These are phyloP conservation scores for Odontomachus brunneus DNA, from an alignment of 1,140 invertebrate genomes.

Conservation along the genomic window DNA sequence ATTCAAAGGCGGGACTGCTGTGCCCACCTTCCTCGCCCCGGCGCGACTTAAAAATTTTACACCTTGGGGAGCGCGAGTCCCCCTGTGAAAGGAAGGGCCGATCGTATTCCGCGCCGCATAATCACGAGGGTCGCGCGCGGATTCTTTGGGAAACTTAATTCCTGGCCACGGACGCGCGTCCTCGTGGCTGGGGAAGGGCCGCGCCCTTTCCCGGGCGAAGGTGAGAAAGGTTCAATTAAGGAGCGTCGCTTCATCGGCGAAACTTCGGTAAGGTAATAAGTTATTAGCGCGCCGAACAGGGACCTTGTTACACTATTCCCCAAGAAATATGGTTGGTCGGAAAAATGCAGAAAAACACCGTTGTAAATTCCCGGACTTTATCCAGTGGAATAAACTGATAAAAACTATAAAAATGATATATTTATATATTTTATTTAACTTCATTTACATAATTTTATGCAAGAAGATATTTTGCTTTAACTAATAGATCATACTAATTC, in stretches of 20 bases:
- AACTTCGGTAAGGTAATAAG: conserved; percentile 14
- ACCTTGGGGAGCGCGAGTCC: conserved; percentile 17
- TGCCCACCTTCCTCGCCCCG: neutral
- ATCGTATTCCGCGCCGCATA: conserved; percentile 28
- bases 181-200: neutral
- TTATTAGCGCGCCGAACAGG: neutral
- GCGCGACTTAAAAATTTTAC: conserved; percentile 57
- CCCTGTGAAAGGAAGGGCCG: conserved; percentile 3
- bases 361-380: too few relatives aligned
- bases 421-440: too few relatives aligned
- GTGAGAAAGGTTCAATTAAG: conserved; percentile 52
- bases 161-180: neutral
- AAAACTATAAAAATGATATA: too few relatives aligned
- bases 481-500: too few relatives aligned
- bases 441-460: too few relatives aligned
- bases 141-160: conserved; percentile 50
- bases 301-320: neutral
- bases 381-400: too few relatives aligned
- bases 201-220: neutral
- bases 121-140: conserved; percentile 19
- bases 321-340: too few relatives aligned
- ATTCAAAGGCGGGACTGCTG: conserved; percentile 24
- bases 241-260: conserved; percentile 17
- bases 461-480: too few relatives aligned
- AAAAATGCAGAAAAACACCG: too few relatives aligned